Evolutionary conservation across 2,113 vertebrate genomes (phyloP), one percentile per base, ranked within the genome.

Genomic region (Zosterops hypoxanthus): DNA sequence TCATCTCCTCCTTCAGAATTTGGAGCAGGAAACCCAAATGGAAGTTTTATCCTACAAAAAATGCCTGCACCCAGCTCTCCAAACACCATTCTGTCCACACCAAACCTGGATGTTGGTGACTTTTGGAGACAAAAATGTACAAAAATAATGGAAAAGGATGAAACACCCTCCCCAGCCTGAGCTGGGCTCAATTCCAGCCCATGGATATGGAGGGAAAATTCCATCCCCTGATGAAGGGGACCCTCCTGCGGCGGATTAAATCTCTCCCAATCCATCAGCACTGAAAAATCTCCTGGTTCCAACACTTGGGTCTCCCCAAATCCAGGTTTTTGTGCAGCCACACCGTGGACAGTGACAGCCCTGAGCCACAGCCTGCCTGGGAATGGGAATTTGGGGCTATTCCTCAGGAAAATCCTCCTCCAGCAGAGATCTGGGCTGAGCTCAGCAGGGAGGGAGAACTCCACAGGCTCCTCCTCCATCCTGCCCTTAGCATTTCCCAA

Each of bases 31-130:
- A 65, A 44, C 14, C 49, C 46, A 50, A 44, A 28, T 4, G 25
- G 42, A 75, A 75, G 8, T 0, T 6, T 24, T 9, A 3, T 11
- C n/a, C 68, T 13, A 10, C 2, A 0, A 1, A 52, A 25, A 31
- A 80, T 16, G 11, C 2, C 47, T 6, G 19, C 33, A 24, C 5
- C 49, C 9, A 42, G 6, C 73, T 11, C 36, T n/a, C 42, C 57
- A 41, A 26, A 23, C n/a, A n/a, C n/a, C n/a, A n/a, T n/a, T n/a
- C n/a, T n/a, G n/a, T n/a, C 31, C 7, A 22, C 16, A 15, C 56
- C 34, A 36, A 29, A 72, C 1, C 4, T 4, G 44, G 21, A 14
- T 36, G n/a, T 9, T 56, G 41, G 29, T 11, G 29, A 29, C 9
- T 65, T 59, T 26, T 23, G 41, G 72, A 56, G 24, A 23, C 8